Evolutionary conservation across 2,797 vertebrate species (phyloP).

Genomic region (Hozukius guyotensis): DNA sequence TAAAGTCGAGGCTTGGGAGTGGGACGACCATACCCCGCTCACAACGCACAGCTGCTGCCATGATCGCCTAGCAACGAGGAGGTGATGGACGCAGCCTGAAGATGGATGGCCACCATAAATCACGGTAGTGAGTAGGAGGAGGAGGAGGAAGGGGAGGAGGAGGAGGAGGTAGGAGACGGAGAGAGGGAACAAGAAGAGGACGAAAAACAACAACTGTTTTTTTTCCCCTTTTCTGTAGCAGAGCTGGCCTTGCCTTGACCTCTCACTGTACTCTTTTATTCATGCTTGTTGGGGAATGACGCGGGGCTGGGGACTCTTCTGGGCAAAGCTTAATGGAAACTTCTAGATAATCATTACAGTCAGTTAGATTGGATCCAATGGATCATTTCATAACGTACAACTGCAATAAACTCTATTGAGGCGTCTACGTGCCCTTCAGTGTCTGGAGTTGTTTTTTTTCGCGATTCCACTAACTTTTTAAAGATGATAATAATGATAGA

Average conservation of each 20-base stretch:
- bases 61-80: constrained; percentile 99
- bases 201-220: constrained; percentile 87
- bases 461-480: constrained; percentile 62
- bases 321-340: constrained; percentile 53
- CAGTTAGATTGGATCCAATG: constrained; percentile 30
- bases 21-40: constrained; percentile 81
- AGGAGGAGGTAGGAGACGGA: constrained; percentile 81
- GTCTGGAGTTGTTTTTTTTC: constrained; percentile 19
- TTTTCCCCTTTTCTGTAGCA: constrained; percentile 18
- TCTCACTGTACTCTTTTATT: constrained; percentile 68
- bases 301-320: constrained; percentile 46
- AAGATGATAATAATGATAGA: constrained; percentile 72
- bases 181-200: constrained; percentile 81
- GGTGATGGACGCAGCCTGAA: constrained; percentile 97
- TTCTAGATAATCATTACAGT: constrained; percentile 48
- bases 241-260: constrained; percentile 73
- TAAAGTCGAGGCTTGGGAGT: constrained; percentile 48
- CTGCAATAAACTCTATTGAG: constrained; percentile 35
- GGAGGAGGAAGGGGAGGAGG: constrained; percentile 84
- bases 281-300: constrained; percentile 49
- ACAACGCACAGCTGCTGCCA: constrained; percentile 99
- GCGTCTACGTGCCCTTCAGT: constrained; percentile 21
- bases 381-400: constrained; percentile 46
- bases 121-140: constrained; percentile 91
- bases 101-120: constrained; percentile 99